Evolutionary conservation across 2,113 vertebrate species (phyloP).

Genomic region (Thamnaconus septentrionalis): DNA sequence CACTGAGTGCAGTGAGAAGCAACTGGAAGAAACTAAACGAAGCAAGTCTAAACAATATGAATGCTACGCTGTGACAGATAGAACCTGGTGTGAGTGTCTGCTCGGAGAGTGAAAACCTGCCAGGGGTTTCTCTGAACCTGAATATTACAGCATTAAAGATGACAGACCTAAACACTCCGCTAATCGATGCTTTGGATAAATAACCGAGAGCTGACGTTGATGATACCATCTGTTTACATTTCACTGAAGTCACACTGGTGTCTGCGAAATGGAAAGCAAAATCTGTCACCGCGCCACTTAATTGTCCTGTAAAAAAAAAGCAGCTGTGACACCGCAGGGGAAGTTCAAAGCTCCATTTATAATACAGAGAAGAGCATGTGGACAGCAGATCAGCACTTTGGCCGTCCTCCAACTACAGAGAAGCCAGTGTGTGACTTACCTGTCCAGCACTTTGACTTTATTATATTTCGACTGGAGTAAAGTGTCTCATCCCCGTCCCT

Average conservation of each 20-base stretch:
- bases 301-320: constrained; percentile 26
- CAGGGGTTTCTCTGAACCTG: no score
- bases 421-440: constrained; percentile 8
- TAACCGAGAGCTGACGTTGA: no score
- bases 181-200: no score
- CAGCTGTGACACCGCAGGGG: constrained; percentile 33
- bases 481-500: constrained; percentile 9
- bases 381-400: constrained; percentile 41
- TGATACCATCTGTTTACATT: not conserved
- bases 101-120: no score
- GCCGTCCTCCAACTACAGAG: constrained; percentile 28
- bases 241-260: not conserved
- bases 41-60: no score
- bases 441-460: constrained; percentile 8
- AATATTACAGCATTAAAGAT: no score
- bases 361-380: constrained; percentile 27
- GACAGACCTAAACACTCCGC: no score
- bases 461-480: not conserved
- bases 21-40: no score
- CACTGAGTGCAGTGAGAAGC: no score
- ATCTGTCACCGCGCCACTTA: constrained; percentile 25
- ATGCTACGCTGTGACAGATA: no score
- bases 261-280: not conserved
- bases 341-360: constrained; percentile 38
- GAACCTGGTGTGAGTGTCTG: no score